Conservation (phyloP, 1,140 invertebrate genomes). For the Phortica variegata region DNA sequence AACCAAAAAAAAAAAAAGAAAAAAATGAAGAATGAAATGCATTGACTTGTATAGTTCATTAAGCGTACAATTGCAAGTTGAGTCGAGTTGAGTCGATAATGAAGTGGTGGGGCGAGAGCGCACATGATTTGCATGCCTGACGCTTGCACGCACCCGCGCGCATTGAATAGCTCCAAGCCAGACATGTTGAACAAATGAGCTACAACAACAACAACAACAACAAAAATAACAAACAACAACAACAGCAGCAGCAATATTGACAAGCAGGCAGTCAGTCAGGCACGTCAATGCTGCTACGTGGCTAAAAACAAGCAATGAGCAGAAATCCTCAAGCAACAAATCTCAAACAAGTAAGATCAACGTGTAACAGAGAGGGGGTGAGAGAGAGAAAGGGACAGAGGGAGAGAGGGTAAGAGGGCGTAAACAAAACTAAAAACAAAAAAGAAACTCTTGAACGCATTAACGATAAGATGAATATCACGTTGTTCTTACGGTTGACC, state of each 20-base stretch:
- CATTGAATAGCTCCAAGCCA: too few relatives aligned
- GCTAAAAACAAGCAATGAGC: too few relatives aligned
- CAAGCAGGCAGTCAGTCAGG: constrained; percentile 1
- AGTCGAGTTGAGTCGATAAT: too few relatives aligned
- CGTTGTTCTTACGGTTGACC: constrained; percentile 16
- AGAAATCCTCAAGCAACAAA: not conserved
- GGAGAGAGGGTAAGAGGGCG: not conserved
- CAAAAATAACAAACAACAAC: not conserved
- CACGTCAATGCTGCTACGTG: too few relatives aligned
- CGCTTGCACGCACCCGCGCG: too few relatives aligned
- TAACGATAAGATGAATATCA: constrained; percentile 1
- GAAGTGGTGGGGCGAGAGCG: too few relatives aligned
- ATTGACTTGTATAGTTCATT: too few relatives aligned
- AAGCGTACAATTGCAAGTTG: too few relatives aligned
- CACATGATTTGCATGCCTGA: too few relatives aligned
- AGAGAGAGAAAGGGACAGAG: not conserved
- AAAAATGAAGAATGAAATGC: too few relatives aligned
- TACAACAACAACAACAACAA: constrained; percentile 36
- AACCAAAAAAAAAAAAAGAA: too few relatives aligned
- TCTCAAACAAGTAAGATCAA: not conserved
- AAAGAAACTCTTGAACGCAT: constrained; percentile 1
- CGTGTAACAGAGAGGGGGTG: not conserved
- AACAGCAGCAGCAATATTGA: constrained; percentile 14
- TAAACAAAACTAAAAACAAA: not conserved
- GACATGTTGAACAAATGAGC: too few relatives aligned